Evolutionary conservation across 1,140 invertebrate species (phyloP).

Genomic region (Lordiphosa collinella): DNA sequence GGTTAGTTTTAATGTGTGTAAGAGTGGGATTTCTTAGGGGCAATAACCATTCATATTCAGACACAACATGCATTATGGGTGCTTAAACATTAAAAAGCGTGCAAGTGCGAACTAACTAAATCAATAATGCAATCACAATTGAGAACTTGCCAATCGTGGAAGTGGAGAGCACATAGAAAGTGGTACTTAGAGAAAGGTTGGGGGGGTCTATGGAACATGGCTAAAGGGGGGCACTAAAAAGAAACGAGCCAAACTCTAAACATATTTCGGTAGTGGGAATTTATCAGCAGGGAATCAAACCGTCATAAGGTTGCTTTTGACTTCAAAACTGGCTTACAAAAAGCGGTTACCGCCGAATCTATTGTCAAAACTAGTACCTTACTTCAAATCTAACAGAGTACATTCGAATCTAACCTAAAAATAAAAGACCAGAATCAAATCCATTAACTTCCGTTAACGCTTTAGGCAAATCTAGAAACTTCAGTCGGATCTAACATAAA

Average conservation of each 20-base stretch:
- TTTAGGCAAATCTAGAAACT: too few relatives aligned
- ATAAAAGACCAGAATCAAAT: too few relatives aligned
- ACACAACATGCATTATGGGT: slow-evolving; percentile 23
- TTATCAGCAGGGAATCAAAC: slow-evolving; percentile 39
- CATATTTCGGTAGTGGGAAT: slow-evolving; percentile 14
- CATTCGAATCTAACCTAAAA: neutral
- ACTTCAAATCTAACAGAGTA: too few relatives aligned
- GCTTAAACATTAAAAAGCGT: slow-evolving; percentile 23
- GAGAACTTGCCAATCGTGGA: slow-evolving; percentile 71
- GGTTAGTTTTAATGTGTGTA: neutral
- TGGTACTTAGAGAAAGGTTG: slow-evolving; percentile 44
- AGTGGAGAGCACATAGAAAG: slow-evolving; percentile 51
- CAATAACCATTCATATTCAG: neutral
- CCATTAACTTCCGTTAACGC: too few relatives aligned
- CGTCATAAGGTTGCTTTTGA: neutral
- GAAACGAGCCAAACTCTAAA: slow-evolving; percentile 54
- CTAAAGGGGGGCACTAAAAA: slow-evolving; percentile 58
- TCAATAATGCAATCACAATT: slow-evolving; percentile 58
- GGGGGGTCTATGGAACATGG: slow-evolving; percentile 46
- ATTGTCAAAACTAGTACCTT: too few relatives aligned
- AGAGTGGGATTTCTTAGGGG: neutral
- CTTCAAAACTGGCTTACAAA: neutral
- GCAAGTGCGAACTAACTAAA: slow-evolving; percentile 28
- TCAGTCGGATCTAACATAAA: too few relatives aligned
- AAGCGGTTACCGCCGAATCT: too few relatives aligned